These are phyloP conservation scores for Agriotes lineatus DNA, from an alignment of 2,888 invertebrate species.

Conservation along the genomic window DNA sequence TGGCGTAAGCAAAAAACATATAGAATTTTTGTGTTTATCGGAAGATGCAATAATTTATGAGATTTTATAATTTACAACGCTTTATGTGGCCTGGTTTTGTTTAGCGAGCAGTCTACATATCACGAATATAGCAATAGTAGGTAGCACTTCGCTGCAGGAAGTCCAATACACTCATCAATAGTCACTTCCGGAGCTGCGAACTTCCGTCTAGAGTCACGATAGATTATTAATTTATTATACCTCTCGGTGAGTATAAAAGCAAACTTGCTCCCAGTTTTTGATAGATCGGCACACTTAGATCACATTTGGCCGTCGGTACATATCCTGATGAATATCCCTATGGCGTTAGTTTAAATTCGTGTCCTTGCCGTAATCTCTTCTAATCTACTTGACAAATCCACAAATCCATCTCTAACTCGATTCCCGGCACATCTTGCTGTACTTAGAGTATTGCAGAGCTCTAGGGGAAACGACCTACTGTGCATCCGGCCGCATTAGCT, in stretches of 20 bases:
- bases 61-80: constrained; percentile 44
- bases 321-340: too few relatives aligned
- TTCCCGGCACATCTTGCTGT: constrained; percentile 32
- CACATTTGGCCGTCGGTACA: too few relatives aligned
- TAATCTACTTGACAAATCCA: constrained; percentile 30
- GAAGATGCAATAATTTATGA: constrained; percentile 43
- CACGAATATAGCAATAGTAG: constrained; percentile 39
- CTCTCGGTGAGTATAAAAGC: neutral
- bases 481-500: constrained; percentile 43
- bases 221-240: constrained; percentile 25
- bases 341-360: too few relatives aligned
- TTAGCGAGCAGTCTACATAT: constrained; percentile 45
- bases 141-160: constrained; percentile 43
- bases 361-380: constrained; percentile 19
- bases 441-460: constrained; percentile 30
- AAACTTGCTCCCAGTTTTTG: too few relatives aligned
- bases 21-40: constrained; percentile 27
- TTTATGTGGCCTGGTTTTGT: constrained; percentile 43
- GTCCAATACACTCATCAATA: constrained; percentile 46
- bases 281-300: too few relatives aligned
- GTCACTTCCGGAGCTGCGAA: constrained; percentile 37
- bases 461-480: constrained; percentile 33
- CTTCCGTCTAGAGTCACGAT: constrained; percentile 36
- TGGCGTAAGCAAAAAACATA: neutral
- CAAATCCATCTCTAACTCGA: constrained; percentile 27